These are phyloP conservation scores for Holocentrus rufus DNA, from an alignment of 2,797 vertebrate genomes.

Conservation along the genomic window DNA sequence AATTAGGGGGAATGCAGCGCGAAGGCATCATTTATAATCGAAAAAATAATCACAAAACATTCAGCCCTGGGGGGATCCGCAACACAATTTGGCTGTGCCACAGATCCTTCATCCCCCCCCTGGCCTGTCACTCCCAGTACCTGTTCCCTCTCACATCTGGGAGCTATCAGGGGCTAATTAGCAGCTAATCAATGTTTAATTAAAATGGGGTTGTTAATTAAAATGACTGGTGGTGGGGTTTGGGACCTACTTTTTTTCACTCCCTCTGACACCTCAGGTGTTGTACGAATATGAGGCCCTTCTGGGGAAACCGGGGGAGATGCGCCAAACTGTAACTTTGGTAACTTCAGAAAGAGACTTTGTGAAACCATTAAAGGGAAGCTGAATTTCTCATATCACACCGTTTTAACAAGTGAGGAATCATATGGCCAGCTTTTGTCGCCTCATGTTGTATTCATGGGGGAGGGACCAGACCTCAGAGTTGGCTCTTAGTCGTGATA, in stretches of 20 bases:
- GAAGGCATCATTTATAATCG: constrained; percentile 84
- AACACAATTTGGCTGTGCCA: constrained; percentile 76
- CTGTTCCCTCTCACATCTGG: constrained; percentile 80
- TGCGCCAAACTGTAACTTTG: constrained; percentile 44
- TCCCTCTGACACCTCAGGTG: constrained; percentile 44
- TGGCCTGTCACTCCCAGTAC: constrained; percentile 80
- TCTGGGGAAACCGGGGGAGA: background rate
- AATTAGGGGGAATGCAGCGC: constrained; percentile 83
- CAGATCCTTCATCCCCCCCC: constrained; percentile 81
- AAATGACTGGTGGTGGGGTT: constrained; percentile 80
- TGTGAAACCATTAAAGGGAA: constrained; percentile 35
- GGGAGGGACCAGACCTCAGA: constrained; percentile 27
- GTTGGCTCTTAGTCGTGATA: constrained; percentile 26
- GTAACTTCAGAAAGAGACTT: constrained; percentile 46
- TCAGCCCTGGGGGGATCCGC: constrained; percentile 75
- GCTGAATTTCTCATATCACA: constrained; percentile 34
- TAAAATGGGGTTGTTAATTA: constrained; percentile 90
- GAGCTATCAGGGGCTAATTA: constrained; percentile 91
- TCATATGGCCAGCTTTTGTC: constrained; percentile 1
- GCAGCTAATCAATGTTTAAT: constrained; percentile 93
- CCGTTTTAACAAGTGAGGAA: constrained; percentile 27
- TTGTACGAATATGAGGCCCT: constrained; percentile 2
- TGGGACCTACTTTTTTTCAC: constrained; percentile 58
- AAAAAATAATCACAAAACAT: constrained; percentile 77
- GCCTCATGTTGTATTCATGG: constrained; percentile 14